Conservation (phyloP, 2,888 invertebrate genomes). For the Myathropa florea region DNA sequence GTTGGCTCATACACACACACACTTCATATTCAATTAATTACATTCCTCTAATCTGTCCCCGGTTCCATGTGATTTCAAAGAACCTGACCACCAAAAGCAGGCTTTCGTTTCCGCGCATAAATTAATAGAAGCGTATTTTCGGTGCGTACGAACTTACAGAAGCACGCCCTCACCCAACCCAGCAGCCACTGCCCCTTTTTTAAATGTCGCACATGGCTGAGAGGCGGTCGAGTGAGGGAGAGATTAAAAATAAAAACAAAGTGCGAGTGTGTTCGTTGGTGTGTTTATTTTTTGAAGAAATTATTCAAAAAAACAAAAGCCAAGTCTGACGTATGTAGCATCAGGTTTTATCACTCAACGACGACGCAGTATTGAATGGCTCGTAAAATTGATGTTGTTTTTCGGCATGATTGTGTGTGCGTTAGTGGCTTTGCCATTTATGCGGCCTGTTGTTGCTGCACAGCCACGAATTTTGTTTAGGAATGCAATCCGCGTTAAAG, state of each 20-base stretch:
- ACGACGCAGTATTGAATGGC: not conserved
- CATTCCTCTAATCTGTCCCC: not conserved
- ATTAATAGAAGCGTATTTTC: not conserved
- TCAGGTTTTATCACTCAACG: not conserved
- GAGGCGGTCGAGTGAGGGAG: not conserved
- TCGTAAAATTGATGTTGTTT: not conserved
- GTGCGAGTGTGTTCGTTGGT: not conserved
- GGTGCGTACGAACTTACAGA: not conserved
- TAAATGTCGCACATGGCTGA: no score
- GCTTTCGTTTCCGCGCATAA: not conserved
- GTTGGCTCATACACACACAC: no score
- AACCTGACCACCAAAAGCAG: not conserved
- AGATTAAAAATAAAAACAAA: not conserved
- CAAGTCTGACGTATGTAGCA: not conserved
- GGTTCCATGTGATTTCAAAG: not conserved
- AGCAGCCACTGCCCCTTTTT: not conserved
- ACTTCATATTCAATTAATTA: not conserved
- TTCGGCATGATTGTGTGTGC: not conserved
- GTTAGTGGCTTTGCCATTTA: not conserved
- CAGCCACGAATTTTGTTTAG: not conserved
- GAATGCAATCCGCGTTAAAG: constrained; percentile 16
- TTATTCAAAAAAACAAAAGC: no score
- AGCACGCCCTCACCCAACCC: not conserved
- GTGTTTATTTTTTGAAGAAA: no score
- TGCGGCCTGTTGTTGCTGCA: not conserved